These are phyloP conservation scores for Nemopilema nomurai DNA, from an alignment of 30 jellyfish, hydroid and myxozoan species.

Conservation along the genomic window DNA sequence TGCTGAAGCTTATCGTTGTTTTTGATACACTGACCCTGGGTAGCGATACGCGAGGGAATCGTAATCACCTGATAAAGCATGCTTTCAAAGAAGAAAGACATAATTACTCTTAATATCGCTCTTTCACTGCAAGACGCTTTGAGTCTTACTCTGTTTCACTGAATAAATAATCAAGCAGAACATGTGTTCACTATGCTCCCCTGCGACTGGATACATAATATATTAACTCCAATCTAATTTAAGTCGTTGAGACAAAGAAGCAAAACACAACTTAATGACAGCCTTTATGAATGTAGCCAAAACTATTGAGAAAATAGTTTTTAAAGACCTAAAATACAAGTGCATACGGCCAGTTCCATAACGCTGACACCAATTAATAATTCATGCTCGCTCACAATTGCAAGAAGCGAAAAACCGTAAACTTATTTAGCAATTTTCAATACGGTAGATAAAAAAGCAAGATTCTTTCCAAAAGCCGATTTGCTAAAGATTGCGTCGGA, in stretches of 20 bases:
- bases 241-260: constrained; percentile 13
- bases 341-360: constrained; percentile 31
- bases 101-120: not conserved
- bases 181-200: constrained; percentile 7
- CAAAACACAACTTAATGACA: not conserved
- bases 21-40: not conserved
- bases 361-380: constrained; percentile 33
- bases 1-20: not conserved
- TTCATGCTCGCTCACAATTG: constrained; percentile 44
- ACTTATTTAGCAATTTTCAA: constrained; percentile 59
- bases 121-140: not conserved
- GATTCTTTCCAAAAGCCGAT: constrained; percentile 68
- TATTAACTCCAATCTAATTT: constrained; percentile 25
- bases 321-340: constrained; percentile 5
- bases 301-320: constrained; percentile 39
- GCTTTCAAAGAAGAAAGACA: not conserved
- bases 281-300: constrained; percentile 6
- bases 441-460: constrained; percentile 57
- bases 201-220: constrained; percentile 21
- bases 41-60: not conserved
- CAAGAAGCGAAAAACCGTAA: constrained; percentile 47
- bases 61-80: not conserved
- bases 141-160: not conserved
- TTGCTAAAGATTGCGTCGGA: constrained; percentile 61
- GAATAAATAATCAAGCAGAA: constrained; percentile 5